Evolutionary conservation across 64 coral and sea anemone species (phyloP).

Genomic region (Platygyra sinensis): DNA sequence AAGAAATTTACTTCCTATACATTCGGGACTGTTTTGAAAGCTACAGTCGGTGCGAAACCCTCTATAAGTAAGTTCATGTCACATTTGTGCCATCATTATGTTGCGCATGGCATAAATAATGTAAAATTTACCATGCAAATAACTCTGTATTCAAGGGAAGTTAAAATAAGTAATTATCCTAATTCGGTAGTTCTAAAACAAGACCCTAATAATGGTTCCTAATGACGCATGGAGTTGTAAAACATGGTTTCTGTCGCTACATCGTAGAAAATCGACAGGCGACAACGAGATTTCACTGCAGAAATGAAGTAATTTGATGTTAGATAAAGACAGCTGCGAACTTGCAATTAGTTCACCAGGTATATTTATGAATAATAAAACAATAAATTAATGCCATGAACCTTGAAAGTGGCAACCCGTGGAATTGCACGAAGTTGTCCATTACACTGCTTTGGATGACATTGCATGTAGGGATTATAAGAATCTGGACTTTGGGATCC

Average conservation of each 20-base stretch:
- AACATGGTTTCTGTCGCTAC: neutral
- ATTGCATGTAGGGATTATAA: neutral
- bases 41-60: neutral
- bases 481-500: neutral
- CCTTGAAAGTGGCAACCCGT: slow-evolving; percentile 2
- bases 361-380: slow-evolving; percentile 15
- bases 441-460: neutral
- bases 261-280: neutral
- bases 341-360: neutral
- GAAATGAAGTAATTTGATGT: slow-evolving; percentile 6
- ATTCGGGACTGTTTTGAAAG: neutral
- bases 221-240: neutral
- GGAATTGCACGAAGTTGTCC: neutral
- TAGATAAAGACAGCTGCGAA: slow-evolving; percentile 5
- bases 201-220: neutral
- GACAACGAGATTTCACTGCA: neutral
- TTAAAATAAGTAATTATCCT: neutral
- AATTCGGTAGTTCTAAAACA: neutral
- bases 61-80: neutral
- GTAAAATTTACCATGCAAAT: neutral
- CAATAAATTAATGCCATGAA: slow-evolving; percentile 10
- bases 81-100: neutral
- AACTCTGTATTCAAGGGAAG: neutral
- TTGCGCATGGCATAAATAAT: neutral
- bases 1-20: neutral